Conservation (phyloP, 2,888 invertebrate genomes). For the Itoplectis maculator region DNA sequence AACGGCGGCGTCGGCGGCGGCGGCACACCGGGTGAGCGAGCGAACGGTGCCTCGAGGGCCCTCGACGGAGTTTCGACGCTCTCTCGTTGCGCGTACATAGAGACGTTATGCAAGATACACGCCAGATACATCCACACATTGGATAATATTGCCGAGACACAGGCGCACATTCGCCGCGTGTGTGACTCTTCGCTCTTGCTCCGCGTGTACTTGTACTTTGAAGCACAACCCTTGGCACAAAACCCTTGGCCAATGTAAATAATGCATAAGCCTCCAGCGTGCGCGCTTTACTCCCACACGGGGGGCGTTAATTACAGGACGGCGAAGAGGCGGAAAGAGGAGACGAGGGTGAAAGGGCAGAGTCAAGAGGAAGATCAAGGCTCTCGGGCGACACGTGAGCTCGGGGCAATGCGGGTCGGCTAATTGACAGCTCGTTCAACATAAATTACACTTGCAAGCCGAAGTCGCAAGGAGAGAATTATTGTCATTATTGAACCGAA, state of each 20-base stretch:
- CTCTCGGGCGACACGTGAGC: neutral
- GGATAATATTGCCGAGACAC: slow-evolving; percentile 13
- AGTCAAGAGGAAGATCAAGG: slow-evolving; percentile 40
- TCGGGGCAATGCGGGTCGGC: neutral
- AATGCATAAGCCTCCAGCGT: slow-evolving; percentile 28
- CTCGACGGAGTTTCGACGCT: slow-evolving; percentile 58
- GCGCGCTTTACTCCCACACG: slow-evolving; percentile 20
- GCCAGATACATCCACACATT: slow-evolving; percentile 19
- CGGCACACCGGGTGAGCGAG: slow-evolving; percentile 54
- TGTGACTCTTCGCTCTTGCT: too few relatives aligned
- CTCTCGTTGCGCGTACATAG: slow-evolving; percentile 38
- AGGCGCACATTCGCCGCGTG: neutral
- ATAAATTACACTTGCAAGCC: too few relatives aligned
- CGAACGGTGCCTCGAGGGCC: slow-evolving; percentile 57
- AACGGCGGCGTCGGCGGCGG: neutral
- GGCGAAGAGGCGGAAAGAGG: slow-evolving; percentile 29
- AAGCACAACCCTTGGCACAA: slow-evolving; percentile 13
- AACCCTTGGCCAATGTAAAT: slow-evolving; percentile 52
- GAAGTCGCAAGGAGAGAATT: too few relatives aligned
- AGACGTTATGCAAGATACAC: slow-evolving; percentile 29
- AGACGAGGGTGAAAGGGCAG: slow-evolving; percentile 26
- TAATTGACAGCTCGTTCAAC: neutral
- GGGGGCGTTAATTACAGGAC: slow-evolving; percentile 34
- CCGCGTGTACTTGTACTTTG: slow-evolving; percentile 13
- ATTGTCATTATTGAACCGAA: too few relatives aligned